Percentiles rank a stretch among this genome's conserved stretches.
phyloP scores from a whole-genome alignment of 2,888 invertebrate genomes.

The Leuctra nigra region DNA sequence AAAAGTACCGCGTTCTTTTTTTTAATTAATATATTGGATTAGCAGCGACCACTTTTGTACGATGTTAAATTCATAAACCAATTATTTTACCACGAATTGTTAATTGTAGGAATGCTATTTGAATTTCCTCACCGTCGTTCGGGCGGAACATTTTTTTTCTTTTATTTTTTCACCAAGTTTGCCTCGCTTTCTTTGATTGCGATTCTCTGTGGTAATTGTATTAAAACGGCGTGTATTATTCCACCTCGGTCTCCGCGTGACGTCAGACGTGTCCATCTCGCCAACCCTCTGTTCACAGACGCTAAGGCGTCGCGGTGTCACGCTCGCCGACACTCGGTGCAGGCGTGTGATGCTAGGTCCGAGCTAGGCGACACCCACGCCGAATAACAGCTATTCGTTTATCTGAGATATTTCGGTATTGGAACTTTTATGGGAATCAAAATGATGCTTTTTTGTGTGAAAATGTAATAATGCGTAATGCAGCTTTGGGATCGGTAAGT shows the following conservation, averaged over 20 bases:
- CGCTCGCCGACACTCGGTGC: background rate
- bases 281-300: slow-evolving; percentile 5
- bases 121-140: slow-evolving; percentile 3
- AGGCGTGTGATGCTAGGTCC: slow-evolving; percentile 6
- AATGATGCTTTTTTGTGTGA: background rate
- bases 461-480: background rate
- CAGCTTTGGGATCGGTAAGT: slow-evolving; percentile 16
- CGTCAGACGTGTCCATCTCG: too few relatives aligned
- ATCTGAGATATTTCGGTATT: slow-evolving; percentile 27
- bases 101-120: slow-evolving; percentile 13
- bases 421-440: background rate
- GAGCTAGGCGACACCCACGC: slow-evolving; percentile 9
- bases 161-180: too few relatives aligned
- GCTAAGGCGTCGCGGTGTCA: background rate
- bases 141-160: background rate
- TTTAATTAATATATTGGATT: slow-evolving; percentile 19
- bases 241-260: too few relatives aligned
- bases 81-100: slow-evolving; percentile 12
- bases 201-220: background rate
- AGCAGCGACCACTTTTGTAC: slow-evolving; percentile 17
- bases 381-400: background rate
- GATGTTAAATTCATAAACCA: slow-evolving; percentile 12
- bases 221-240: too few relatives aligned
- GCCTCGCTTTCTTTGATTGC: slow-evolving; percentile 12
- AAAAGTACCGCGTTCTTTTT: slow-evolving; percentile 14